Evolutionary conservation across 2,797 vertebrate species (phyloP).

Genomic region (Hippoglossus hippoglossus): DNA sequence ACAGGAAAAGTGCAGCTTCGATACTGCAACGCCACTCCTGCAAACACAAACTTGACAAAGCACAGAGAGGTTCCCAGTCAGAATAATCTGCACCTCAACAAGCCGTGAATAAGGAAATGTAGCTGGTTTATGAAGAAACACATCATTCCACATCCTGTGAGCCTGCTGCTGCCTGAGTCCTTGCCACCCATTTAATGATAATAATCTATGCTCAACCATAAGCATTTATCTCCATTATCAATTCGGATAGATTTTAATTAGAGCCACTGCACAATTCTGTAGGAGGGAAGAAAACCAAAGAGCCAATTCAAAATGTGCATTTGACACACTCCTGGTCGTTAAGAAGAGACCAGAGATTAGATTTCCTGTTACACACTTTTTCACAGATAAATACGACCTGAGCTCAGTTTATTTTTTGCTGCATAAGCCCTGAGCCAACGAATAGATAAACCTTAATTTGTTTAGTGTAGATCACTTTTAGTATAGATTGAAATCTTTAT

Average conservation of each 20-base stretch:
- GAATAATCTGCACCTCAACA: slow-evolving; percentile 9
- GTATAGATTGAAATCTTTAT: too few relatives aligned
- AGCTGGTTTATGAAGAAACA: slow-evolving; percentile 25
- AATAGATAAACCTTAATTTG: background rate
- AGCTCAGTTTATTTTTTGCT: background rate
- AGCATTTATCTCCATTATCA: slow-evolving; percentile 34
- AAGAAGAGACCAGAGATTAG: background rate
- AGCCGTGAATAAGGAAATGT: slow-evolving; percentile 8
- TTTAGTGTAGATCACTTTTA: background rate
- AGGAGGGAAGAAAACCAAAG: background rate
- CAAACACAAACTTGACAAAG: slow-evolving; percentile 14
- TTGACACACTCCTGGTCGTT: background rate
- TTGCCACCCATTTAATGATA: slow-evolving; percentile 13
- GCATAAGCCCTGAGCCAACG: background rate
- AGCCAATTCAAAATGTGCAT: background rate
- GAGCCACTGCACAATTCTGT: background rate
- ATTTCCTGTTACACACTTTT: background rate
- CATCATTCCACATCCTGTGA: slow-evolving; percentile 5
- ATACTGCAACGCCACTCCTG: slow-evolving; percentile 7
- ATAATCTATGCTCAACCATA: slow-evolving; percentile 27
- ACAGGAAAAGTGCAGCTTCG: background rate
- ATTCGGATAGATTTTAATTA: slow-evolving; percentile 32
- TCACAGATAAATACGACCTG: background rate
- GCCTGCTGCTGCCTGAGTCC: background rate
- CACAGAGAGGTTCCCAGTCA: slow-evolving; percentile 5